phyloP scores from a whole-genome alignment of 2,797 vertebrate species.

The Paramormyrops hopkinsi region DNA sequence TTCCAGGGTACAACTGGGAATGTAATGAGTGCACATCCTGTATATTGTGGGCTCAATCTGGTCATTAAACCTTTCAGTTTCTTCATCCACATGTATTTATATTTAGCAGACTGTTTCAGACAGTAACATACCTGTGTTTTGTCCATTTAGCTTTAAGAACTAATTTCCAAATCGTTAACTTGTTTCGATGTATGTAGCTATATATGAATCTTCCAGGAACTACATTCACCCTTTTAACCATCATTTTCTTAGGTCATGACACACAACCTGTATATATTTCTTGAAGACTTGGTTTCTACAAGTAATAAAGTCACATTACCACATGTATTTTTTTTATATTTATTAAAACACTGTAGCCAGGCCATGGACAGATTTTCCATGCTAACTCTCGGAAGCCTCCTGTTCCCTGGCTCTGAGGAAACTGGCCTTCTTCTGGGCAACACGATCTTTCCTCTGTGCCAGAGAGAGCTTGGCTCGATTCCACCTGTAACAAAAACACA shows the following conservation, averaged over 20 bases:
- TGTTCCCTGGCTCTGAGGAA: conserved; percentile 87
- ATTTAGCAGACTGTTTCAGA: not conserved
- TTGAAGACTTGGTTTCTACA: not conserved
- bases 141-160: not conserved
- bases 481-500: conserved; percentile 64
- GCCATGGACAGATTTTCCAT: conserved; percentile 34
- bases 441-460: conserved; percentile 88
- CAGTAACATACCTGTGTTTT: not conserved
- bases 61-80: not conserved
- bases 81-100: not conserved
- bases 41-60: not conserved
- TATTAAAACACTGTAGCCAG: conserved; percentile 56
- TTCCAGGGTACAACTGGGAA: not conserved
- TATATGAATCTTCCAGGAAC: not conserved
- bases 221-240: not conserved
- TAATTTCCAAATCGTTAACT: not conserved
- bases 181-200: not conserved
- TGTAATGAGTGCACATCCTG: not conserved
- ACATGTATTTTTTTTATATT: conserved; percentile 44
- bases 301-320: not conserved
- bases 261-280: not conserved
- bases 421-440: conserved; percentile 97
- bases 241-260: not conserved
- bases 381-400: conserved; percentile 75
- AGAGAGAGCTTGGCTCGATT: conserved; percentile 92